phyloP scores from a whole-genome alignment of 2,113 vertebrate species.

The Indri indri region DNA sequence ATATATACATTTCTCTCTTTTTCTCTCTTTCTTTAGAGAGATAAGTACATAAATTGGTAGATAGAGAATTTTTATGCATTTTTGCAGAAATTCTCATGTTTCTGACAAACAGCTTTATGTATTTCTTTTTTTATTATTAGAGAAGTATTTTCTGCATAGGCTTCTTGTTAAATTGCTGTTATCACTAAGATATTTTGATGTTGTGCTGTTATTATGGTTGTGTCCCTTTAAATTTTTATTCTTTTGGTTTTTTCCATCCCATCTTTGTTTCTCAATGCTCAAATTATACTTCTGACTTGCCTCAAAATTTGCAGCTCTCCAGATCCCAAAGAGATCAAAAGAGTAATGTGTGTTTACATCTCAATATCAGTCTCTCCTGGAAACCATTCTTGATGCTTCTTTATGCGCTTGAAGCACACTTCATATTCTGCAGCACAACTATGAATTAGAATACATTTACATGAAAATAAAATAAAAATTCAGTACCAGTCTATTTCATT shows the following conservation, averaged over 20 bases:
- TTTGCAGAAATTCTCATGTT: neutral
- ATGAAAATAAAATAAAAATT: constrained; percentile 1
- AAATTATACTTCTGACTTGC: constrained; percentile 23
- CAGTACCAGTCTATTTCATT: neutral
- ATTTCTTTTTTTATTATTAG: neutral
- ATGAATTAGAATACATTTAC: constrained; percentile 26
- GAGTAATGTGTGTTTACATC: neutral
- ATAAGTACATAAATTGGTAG: neutral
- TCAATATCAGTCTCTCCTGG: neutral
- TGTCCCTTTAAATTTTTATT: neutral
- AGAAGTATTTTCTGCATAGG: neutral
- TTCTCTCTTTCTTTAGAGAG: neutral
- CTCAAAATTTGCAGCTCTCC: neutral
- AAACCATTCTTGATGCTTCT: neutral
- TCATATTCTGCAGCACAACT: constrained; percentile 17
- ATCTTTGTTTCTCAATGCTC: neutral
- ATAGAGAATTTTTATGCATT: neutral
- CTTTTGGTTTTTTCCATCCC: neutral
- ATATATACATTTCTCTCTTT: neutral
- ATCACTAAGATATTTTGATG: neutral
- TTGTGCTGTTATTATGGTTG: accelerated
- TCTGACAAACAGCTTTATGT: neutral
- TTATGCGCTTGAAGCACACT: neutral
- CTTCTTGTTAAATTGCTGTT: neutral
- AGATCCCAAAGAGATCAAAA: neutral